Percentiles rank a stretch among this genome's conserved stretches.
Evolutionary conservation across 2,888 invertebrate genomes (phyloP).

Genomic region (Lepetodrilus schrolli): DNA sequence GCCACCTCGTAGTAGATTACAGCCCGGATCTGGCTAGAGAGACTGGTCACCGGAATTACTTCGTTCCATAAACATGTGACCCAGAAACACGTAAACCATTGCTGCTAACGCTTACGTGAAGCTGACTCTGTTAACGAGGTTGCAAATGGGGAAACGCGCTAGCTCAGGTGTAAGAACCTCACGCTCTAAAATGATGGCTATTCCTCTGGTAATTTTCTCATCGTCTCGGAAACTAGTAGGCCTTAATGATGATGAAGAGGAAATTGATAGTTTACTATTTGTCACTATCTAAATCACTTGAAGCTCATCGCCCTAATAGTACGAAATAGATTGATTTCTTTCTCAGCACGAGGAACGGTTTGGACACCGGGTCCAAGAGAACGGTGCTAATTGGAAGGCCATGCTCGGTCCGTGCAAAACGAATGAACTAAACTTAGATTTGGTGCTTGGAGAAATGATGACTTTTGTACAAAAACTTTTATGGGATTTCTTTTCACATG

Average conservation of each 20-base stretch:
- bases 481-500: constrained; percentile 15
- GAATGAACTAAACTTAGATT: too few relatives aligned
- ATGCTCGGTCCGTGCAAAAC: background rate
- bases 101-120: background rate
- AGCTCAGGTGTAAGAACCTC: constrained; percentile 6
- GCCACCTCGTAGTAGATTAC: too few relatives aligned
- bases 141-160: background rate
- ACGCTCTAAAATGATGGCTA: constrained; percentile 1
- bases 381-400: constrained; percentile 16
- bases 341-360: background rate
- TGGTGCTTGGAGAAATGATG: too few relatives aligned
- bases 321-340: constrained; percentile 26
- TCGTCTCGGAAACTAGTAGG: constrained; percentile 13
- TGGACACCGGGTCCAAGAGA: background rate
- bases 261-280: constrained; percentile 30
- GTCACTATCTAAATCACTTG: constrained; percentile 27
- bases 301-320: constrained; percentile 23
- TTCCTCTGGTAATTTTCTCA: constrained; percentile 22
- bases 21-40: too few relatives aligned
- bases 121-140: background rate
- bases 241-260: constrained; percentile 31
- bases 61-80: background rate
- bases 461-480: background rate
- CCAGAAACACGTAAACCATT: background rate
- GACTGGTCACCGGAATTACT: too few relatives aligned